Percentiles rank a stretch among this genome's conserved stretches.
phyloP scores from a whole-genome alignment of 53 echinoderm and acorn worm species.

The Actinopyga echinites region DNA sequence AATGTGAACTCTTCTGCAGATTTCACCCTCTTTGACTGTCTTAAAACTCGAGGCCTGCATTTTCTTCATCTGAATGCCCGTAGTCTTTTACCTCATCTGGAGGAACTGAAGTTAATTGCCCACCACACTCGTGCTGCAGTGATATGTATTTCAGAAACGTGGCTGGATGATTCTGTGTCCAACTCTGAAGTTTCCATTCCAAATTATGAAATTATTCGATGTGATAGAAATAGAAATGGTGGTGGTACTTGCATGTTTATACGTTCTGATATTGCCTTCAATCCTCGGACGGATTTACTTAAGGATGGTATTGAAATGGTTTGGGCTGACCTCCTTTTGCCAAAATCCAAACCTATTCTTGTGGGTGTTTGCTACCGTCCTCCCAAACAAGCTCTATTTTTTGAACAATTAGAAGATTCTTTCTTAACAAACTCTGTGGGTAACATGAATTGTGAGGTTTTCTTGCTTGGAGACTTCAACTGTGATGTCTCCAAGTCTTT shows the following conservation, averaged over 20 bases:
- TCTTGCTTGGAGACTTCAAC: too few species aligned
- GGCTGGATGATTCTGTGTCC: not conserved
- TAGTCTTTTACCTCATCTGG: not conserved
- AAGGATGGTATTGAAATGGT: not conserved
- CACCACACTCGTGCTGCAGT: not conserved
- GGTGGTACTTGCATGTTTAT: slow-evolving; percentile 15
- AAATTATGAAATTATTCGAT: not conserved
- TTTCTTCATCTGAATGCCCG: slow-evolving; percentile 12
- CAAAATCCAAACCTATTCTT: too few species aligned
- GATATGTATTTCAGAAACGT: slow-evolving; percentile 1
- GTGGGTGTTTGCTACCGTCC: too few species aligned
- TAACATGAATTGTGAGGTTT: too few species aligned
- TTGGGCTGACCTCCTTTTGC: slow-evolving; percentile 11
- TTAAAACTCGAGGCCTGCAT: too few species aligned
- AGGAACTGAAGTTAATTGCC: not conserved
- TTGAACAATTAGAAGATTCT: too few species aligned
- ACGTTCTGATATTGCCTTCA: slow-evolving; percentile 11
- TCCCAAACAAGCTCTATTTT: too few species aligned
- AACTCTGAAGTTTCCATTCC: not conserved
- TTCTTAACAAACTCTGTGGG: too few species aligned
- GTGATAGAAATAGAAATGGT: slow-evolving; percentile 15
- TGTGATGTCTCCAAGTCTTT: too few species aligned
- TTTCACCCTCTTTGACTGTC: too few species aligned
- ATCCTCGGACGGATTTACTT: not conserved
- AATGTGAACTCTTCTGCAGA: not conserved